Evolutionary conservation across 2,888 invertebrate genomes (phyloP).

Genomic region (Cantharis nigra): DNA sequence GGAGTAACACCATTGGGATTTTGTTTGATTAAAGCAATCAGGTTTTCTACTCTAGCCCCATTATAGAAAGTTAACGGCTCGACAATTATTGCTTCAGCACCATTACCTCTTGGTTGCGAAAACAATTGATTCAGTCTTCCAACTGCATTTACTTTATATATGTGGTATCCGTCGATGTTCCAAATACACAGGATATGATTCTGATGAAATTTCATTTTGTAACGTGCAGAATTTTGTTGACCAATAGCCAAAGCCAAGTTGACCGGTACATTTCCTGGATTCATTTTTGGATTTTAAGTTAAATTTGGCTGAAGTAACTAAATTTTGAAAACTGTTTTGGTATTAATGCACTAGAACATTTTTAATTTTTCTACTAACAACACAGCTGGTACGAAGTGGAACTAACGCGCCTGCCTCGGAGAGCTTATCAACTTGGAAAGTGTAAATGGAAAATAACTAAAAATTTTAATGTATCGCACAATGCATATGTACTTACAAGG

Average conservation of each 20-base stretch:
- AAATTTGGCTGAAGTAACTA: no score
- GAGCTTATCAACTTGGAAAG: neutral
- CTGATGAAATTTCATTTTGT: neutral
- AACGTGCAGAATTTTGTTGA: neutral
- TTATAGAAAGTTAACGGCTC: neutral
- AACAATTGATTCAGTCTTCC: no score
- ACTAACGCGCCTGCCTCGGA: neutral
- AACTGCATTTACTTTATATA: neutral
- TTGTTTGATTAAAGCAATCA: neutral
- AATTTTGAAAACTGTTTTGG: no score
- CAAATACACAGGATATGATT: neutral
- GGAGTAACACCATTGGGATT: neutral
- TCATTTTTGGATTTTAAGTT: no score
- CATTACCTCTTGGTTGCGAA: no score
- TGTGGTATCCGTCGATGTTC: neutral
- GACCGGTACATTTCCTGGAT: no score
- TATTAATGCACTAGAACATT: no score
- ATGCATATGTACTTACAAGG: no score
- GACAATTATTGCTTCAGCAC: neutral
- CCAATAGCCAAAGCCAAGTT: no score
- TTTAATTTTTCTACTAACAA: neutral
- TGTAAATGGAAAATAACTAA: neutral
- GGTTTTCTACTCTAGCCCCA: neutral
- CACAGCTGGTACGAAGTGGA: neutral
- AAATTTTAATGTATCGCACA: no score